Evolutionary conservation across 2,888 invertebrate genomes (phyloP).

Genomic region (Stegophylla sp.): DNA sequence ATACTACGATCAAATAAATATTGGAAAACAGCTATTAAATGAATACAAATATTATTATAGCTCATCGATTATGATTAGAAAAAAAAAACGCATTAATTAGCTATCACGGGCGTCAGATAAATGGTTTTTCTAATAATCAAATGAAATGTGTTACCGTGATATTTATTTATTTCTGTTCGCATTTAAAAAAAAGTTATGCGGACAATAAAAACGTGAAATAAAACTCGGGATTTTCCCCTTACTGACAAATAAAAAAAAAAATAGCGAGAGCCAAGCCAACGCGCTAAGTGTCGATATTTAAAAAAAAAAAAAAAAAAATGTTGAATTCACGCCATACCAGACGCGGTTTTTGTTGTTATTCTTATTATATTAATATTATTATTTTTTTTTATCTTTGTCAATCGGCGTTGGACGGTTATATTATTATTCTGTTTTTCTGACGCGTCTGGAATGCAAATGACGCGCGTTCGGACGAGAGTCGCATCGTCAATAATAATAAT

Average conservation of each 20-base stretch:
- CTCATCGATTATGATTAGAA: neutral
- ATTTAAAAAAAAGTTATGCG: neutral
- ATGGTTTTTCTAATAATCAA: neutral
- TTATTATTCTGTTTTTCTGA: neutral
- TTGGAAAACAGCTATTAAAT: neutral
- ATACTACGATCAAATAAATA: neutral
- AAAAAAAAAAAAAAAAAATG: neutral
- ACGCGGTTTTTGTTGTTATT: conserved; percentile 9
- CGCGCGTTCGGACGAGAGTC: conserved; percentile 8
- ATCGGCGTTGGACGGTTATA: neutral
- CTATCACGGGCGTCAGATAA: neutral
- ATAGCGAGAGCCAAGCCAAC: neutral
- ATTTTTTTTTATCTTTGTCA: neutral
- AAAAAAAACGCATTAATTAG: neutral
- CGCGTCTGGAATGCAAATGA: conserved; percentile 43
- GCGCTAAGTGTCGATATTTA: neutral
- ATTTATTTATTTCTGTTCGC: neutral
- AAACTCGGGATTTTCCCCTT: neutral
- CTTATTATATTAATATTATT: conserved; percentile 5
- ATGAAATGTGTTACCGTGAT: neutral
- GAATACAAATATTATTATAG: neutral
- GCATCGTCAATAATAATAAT: conserved; percentile 34
- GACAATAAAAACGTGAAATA: neutral
- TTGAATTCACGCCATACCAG: neutral
- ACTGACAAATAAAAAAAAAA: neutral